phyloP scores from a whole-genome alignment of 2,113 vertebrate species.

The Gallinago media region DNA sequence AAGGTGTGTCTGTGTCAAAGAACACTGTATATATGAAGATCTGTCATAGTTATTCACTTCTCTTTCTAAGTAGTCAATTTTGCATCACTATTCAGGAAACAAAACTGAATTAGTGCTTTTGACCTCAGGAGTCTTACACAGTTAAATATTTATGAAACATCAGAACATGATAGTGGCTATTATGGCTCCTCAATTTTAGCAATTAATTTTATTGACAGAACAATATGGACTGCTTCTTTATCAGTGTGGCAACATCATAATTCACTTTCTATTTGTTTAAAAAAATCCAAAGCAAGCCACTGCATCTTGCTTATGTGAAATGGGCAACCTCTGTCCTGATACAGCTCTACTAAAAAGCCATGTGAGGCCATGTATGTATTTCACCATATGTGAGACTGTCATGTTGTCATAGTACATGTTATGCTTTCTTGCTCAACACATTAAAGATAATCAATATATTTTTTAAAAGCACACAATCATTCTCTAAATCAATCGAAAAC shows the following conservation, averaged over 20 bases:
- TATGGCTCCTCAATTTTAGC: constrained; percentile 59
- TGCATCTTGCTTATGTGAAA: background rate
- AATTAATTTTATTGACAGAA: constrained; percentile 75
- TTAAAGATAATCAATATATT: constrained; percentile 81
- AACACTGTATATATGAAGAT: background rate
- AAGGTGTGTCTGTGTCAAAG: background rate
- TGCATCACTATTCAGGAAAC: background rate
- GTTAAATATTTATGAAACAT: constrained; percentile 70
- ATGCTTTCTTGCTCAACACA: constrained; percentile 25
- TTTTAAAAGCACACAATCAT: constrained; percentile 74
- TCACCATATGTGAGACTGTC: background rate
- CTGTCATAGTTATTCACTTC: constrained; percentile 4
- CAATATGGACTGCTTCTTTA: constrained; percentile 35
- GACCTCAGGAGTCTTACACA: constrained; percentile 45
- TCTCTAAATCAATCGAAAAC: constrained; percentile 81
- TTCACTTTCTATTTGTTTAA: background rate
- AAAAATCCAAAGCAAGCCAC: background rate
- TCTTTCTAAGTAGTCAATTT: constrained; percentile 32
- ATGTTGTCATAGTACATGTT: background rate
- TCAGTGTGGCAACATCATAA: background rate
- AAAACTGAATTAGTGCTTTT: constrained; percentile 58
- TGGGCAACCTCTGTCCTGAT: background rate
- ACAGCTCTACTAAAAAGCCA: background rate
- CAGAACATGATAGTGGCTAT: constrained; percentile 57
- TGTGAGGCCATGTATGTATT: background rate